phyloP scores from a whole-genome alignment of 2,888 invertebrate species.

The Merodon equestris region DNA sequence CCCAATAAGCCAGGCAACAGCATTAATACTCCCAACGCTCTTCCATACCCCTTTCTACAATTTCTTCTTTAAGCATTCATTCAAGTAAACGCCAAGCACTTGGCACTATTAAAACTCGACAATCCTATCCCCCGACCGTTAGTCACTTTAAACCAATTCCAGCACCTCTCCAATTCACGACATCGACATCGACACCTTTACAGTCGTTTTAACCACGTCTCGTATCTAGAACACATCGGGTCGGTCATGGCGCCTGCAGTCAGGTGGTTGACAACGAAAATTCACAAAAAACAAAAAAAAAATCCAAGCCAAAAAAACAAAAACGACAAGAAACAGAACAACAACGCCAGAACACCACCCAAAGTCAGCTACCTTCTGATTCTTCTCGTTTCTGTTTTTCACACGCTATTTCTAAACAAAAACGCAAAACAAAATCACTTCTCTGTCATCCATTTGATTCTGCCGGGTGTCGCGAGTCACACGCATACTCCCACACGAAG shows the following conservation, averaged over 20 bases:
- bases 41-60: too few species aligned
- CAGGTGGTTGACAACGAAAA: conserved; percentile 59
- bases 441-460: conserved; percentile 25
- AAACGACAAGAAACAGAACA: conserved; percentile 12
- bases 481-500: neutral
- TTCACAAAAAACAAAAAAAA: conserved; percentile 13
- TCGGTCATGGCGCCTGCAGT: conserved; percentile 33
- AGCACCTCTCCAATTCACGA: too few species aligned
- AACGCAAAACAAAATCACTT: conserved; percentile 49
- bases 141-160: too few species aligned
- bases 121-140: too few species aligned
- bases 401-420: conserved; percentile 68
- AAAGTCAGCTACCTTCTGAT: conserved; percentile 39
- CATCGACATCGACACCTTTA: too few species aligned
- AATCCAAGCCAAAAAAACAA: too few species aligned
- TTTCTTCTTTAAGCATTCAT: too few species aligned
- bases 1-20: too few species aligned
- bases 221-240: conserved; percentile 6
- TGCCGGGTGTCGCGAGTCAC: conserved; percentile 37
- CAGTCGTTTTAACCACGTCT: too few species aligned
- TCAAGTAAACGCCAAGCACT: too few species aligned
- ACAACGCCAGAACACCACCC: conserved; percentile 23
- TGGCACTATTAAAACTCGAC: too few species aligned
- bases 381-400: conserved; percentile 56
- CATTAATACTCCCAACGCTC: too few species aligned